Base-by-base conservation (phyloP, 2,113 vertebrate genomes). In the Beaufortia kweichowensis region DNA sequence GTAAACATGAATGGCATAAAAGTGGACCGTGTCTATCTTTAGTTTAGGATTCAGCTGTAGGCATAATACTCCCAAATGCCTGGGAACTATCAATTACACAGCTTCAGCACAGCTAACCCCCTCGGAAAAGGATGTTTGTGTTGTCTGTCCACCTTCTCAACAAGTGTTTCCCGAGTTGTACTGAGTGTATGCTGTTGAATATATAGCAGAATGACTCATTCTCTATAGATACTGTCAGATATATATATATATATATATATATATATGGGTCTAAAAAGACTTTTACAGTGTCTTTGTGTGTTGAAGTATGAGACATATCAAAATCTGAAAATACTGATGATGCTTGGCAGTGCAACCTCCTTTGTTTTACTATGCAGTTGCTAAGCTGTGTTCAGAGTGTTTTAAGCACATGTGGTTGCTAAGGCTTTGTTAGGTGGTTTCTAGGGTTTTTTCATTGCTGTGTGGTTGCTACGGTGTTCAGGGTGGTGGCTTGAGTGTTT, bases 121-220 rank as follows among this genome's bases (percentile, higher is more conserved):
- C 23, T 78, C 77, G 75, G 71, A 84, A 84, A 76, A 79, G 76
- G 83, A 84, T 85, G 83, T 85, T 88, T 85, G 82, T 85, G 75
- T 80, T 87, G 31, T 81, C 78, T 78, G 73, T 84, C 65, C 75
- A 77, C 66, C 61, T 82, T 82, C 69, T 84, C 65, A 29, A 75
- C 68, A 76, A 76, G 74, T 77, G 82, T 73, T 86, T 85, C 86
- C 83, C 79, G 79, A 62, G 65, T 84, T 76, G 31, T n/a, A 59
- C 33, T 75, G 59, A 55, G 62, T n/a, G 41, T 12, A 72, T 56
- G 63, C 15, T 48, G 57, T 64, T 79, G n/a, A 48, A 80, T 23
- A 29, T 46, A 67, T 26, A 14, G 43, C 69, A 35, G 10, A 56
- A n/a, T 76, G 21, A 75, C 12, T 56, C 59, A 81, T 56, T 77